Conservation (phyloP, 2,113 vertebrate genomes). For the Hypocryptadius cinnamomeus region DNA sequence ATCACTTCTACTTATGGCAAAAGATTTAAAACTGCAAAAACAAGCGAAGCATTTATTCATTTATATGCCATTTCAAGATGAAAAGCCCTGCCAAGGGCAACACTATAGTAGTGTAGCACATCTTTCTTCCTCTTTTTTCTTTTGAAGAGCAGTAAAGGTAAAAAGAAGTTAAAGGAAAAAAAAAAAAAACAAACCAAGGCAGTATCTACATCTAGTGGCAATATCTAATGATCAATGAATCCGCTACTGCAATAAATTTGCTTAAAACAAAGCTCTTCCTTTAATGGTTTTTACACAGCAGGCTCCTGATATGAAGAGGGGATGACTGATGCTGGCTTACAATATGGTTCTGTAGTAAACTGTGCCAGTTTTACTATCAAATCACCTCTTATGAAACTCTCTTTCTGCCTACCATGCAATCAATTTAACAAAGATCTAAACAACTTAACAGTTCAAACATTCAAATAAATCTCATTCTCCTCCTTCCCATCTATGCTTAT, state of each 20-base stretch:
- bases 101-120: background rate
- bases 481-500: background rate
- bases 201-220: background rate
- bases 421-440: constrained; percentile 28
- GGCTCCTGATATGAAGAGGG: background rate
- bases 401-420: background rate
- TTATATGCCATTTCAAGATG: constrained; percentile 37
- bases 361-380: background rate
- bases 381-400: background rate
- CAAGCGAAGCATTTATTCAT: constrained; percentile 43
- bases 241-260: background rate
- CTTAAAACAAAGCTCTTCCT: constrained; percentile 32
- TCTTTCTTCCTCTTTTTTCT: background rate
- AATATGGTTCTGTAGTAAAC: background rate
- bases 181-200: background rate
- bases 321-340: constrained; percentile 21
- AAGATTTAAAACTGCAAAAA: constrained; percentile 39
- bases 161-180: background rate
- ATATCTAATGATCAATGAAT: constrained; percentile 25
- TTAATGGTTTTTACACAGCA: constrained; percentile 23
- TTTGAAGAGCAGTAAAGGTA: background rate
- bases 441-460: constrained; percentile 12
- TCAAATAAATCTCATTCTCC: background rate
- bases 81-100: constrained; percentile 53
- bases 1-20: constrained; percentile 43